These are phyloP conservation scores for Palythoa grandis DNA, from an alignment of 92 coral and sea anemone species.

Conservation along the genomic window DNA sequence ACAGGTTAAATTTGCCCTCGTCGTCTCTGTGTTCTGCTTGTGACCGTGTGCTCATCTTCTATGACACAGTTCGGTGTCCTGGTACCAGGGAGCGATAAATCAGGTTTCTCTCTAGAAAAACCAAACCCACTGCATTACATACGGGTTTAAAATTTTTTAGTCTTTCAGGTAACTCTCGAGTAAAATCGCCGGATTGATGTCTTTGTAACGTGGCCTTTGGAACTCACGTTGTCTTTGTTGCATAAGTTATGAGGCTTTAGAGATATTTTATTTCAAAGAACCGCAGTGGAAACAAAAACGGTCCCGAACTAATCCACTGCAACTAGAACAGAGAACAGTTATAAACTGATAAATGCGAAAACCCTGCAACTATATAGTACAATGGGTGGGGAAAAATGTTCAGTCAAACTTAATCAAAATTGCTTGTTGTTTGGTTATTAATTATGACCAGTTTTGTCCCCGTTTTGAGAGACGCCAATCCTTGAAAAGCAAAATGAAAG, in stretches of 20 bases:
- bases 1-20: background rate
- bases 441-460: background rate
- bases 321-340: background rate
- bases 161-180: background rate
- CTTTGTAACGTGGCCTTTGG: slow-evolving; percentile 16
- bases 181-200: background rate
- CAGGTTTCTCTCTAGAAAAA: slow-evolving; percentile 33
- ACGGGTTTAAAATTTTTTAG: background rate
- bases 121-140: background rate
- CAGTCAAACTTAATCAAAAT: background rate
- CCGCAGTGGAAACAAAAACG: background rate
- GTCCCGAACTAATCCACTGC: background rate
- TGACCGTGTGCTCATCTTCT: slow-evolving; percentile 17
- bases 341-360: background rate
- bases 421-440: background rate
- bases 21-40: slow-evolving; percentile 8
- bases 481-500: background rate
- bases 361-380: background rate
- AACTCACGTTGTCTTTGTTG: slow-evolving; percentile 32
- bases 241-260: slow-evolving; percentile 36
- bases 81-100: background rate
- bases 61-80: background rate
- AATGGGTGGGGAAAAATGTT: background rate
- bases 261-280: background rate
- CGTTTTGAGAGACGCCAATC: background rate